Base-by-base conservation (phyloP, 2,888 invertebrate species). In the Beris chalybata region DNA sequence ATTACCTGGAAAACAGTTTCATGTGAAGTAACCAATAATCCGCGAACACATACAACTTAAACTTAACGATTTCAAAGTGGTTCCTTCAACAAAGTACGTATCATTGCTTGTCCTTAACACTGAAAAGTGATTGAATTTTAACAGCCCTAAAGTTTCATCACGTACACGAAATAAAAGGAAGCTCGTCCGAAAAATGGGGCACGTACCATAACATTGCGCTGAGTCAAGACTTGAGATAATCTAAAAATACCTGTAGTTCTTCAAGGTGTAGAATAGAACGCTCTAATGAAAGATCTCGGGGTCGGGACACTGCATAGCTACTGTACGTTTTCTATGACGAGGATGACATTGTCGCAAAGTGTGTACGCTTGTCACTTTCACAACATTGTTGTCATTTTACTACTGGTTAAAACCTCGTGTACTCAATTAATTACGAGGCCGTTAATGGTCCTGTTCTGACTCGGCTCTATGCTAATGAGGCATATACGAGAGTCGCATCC, bases 81-180 rank as follows among this genome's bases (percentile, higher is more conserved):
- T 7, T 38, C 38, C 38, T 38, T 38, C 38, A 38, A 9, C 22
- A 22, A 22, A 22, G 22, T 22, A 22, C 22, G 9, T 9, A 38
- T 38, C 38, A 38, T 38, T 38, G 38, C 38, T 38, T 38, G 38
- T 38, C 5, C 9, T 38, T 38, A 38, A 38, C 38, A 38, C 38
- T 5, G 57, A 57, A 15, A 32, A 57, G 15, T 57, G 29, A 57
- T 57, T 57, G 57, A 57, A 57, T 57, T 57, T 57, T 57, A 45
- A 44, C 29, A 29, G 57, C 15, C 44, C 22, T n/a, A n/a, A 22
- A 57, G 9, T 56, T 57, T 9, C 29, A 22, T 57, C 57, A 57
- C 57, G 57, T 44, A 44, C 54, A 7, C 54, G 9, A 38, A 38
- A 38, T 38, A 38, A 38, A 38, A 38, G 38, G 38, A 38, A 31